Evolutionary conservation across 2,113 vertebrate genomes (phyloP).

Genomic region (Megalops atlanticus): DNA sequence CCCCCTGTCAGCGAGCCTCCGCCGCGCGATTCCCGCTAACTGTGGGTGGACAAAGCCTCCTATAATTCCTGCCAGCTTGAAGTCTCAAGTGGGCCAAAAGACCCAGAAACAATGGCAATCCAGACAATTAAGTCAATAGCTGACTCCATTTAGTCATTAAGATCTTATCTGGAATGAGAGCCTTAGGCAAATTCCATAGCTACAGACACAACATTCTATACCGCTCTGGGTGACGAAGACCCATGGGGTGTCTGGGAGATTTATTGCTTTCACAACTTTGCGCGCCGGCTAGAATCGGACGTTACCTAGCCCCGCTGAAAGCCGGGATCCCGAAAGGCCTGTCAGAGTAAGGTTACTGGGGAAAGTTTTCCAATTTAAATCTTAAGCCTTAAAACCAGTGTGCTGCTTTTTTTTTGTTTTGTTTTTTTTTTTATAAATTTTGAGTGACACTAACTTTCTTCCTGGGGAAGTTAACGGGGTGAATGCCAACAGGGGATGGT

Average conservation of each 20-base stretch:
- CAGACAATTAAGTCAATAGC: slow-evolving; percentile 64
- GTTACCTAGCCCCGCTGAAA: slow-evolving; percentile 17
- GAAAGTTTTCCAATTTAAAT: slow-evolving; percentile 10
- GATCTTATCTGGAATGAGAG: slow-evolving; percentile 53
- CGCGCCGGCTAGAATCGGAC: not conserved
- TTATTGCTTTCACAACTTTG: slow-evolving; percentile 41
- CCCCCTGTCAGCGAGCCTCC: slow-evolving; percentile 45
- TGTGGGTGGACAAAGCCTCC: slow-evolving; percentile 43
- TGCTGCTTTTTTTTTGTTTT: too few species aligned
- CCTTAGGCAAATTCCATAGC: slow-evolving; percentile 34
- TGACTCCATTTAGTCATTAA: slow-evolving; percentile 58
- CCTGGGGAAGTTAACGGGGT: not conserved
- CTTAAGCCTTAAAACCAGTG: not conserved
- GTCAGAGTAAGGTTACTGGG: slow-evolving; percentile 12
- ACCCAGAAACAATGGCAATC: slow-evolving; percentile 48
- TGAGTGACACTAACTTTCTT: slow-evolving; percentile 5
- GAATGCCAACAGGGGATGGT: slow-evolving; percentile 1
- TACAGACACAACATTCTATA: slow-evolving; percentile 35
- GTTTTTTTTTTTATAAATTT: not conserved
- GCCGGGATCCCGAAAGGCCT: slow-evolving; percentile 16
- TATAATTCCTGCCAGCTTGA: slow-evolving; percentile 40
- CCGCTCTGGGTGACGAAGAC: slow-evolving; percentile 52
- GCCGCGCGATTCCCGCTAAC: slow-evolving; percentile 16
- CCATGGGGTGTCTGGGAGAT: slow-evolving; percentile 49
- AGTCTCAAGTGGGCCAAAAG: slow-evolving; percentile 46